These are phyloP conservation scores for Napeogenes inachia DNA, from an alignment of 2,888 invertebrate species.

Conservation along the genomic window DNA sequence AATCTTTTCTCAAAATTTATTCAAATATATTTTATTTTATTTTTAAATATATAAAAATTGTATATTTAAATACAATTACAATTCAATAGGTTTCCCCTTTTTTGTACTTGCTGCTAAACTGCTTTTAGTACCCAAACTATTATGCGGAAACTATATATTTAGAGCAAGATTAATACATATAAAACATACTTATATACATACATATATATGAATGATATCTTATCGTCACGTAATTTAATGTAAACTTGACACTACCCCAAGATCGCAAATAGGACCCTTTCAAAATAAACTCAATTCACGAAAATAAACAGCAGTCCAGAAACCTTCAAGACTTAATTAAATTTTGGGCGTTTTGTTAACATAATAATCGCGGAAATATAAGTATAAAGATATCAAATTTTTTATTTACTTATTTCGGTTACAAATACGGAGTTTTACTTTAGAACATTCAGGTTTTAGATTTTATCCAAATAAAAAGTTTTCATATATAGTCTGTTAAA, in stretches of 20 bases:
- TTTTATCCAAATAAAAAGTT: no score
- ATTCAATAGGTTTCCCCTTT: no score
- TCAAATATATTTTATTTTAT: no score
- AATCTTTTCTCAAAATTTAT: no score
- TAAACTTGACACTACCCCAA: constrained; percentile 23
- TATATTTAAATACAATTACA: no score
- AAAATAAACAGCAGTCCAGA: constrained; percentile 26
- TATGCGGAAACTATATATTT: not conserved
- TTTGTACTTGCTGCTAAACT: no score
- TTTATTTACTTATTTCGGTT: not conserved
- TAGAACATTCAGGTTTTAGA: not conserved
- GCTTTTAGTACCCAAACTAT: not conserved
- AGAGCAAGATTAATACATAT: not conserved
- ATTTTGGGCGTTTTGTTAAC: constrained; percentile 16
- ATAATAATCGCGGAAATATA: constrained; percentile 7
- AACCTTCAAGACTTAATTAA: constrained; percentile 28
- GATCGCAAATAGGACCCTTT: constrained; percentile 27
- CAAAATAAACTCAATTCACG: constrained; percentile 30
- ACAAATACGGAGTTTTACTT: not conserved
- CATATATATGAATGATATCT: constrained; percentile 3
- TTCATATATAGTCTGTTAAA: no score
- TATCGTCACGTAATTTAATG: constrained; percentile 26
- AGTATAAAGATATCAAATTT: not conserved
- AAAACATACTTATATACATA: not conserved
- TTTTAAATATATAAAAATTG: no score